A percentile compares a stretch with the other conserved stretches of the same genome.
Evolutionary conservation across 2,113 vertebrate species (phyloP).

Genomic region (Ameiurus melas): DNA sequence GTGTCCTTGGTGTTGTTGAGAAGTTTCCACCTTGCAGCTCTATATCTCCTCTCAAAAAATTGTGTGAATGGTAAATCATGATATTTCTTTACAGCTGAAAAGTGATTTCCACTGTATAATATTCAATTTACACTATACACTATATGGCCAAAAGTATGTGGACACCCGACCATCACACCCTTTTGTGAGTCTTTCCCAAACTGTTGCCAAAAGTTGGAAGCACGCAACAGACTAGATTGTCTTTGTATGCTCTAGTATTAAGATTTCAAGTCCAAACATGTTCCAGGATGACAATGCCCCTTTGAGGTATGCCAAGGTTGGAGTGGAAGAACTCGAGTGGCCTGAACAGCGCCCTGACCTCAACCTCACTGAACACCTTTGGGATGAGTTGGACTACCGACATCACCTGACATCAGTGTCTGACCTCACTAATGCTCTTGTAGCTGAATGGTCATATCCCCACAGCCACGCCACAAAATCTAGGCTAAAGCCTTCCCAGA

Average conservation of each 20-base stretch:
- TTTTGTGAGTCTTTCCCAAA: neutral
- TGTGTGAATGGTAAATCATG: too few relatives aligned
- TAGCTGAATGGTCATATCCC: neutral
- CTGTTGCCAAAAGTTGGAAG: neutral
- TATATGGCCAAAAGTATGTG: too few relatives aligned
- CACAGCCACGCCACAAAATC: neutral
- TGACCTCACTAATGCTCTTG: neutral
- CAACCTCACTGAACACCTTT: neutral
- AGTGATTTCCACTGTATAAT: too few relatives aligned
- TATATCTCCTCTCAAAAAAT: too few relatives aligned
- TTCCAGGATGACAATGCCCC: neutral
- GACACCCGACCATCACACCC: too few relatives aligned
- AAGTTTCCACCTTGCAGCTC: neutral
- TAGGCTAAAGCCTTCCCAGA: neutral
- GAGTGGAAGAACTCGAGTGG: neutral
- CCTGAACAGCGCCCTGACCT: neutral
- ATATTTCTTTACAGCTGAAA: neutral
- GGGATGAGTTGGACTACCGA: neutral
- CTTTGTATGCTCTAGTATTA: neutral
- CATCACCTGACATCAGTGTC: too few relatives aligned
- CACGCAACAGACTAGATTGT: neutral
- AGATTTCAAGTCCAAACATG: neutral
- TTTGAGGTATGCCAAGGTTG: neutral
- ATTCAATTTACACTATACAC: too few relatives aligned
- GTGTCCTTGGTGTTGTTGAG: neutral